phyloP scores from a whole-genome alignment of 2,797 vertebrate genomes.

The Mastacembelus armatus region DNA sequence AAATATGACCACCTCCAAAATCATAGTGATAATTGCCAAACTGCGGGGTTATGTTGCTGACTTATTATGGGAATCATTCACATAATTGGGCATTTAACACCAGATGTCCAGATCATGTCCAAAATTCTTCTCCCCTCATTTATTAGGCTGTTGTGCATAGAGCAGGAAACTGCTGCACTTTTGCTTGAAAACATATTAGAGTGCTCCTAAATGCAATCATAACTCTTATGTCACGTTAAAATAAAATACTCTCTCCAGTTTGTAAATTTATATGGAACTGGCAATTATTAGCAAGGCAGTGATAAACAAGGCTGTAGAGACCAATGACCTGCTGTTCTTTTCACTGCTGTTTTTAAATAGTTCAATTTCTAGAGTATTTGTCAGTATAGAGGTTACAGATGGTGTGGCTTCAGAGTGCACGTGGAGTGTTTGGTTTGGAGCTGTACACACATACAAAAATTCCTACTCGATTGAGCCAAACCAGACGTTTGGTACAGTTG shows the following conservation, averaged over 20 bases:
- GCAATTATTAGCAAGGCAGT: conserved; percentile 1
- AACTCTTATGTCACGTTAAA: background rate
- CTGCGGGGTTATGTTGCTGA: conserved; percentile 1
- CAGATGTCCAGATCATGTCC: conserved; percentile 42
- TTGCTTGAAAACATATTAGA: background rate
- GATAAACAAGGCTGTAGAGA: conserved; percentile 2
- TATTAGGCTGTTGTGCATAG: background rate
- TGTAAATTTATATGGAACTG: background rate
- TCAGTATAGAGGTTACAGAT: background rate
- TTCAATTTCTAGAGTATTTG: background rate
- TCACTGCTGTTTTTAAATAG: conserved; percentile 10
- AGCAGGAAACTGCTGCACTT: background rate
- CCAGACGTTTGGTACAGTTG: background rate
- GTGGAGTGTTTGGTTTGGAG: background rate
- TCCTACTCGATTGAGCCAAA: background rate
- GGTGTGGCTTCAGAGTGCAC: background rate
- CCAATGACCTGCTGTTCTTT: background rate
- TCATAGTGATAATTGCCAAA: conserved; percentile 28
- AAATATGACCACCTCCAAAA: conserved; percentile 23
- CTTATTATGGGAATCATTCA: conserved; percentile 31
- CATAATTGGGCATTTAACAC: conserved; percentile 33
- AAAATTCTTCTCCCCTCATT: conserved; percentile 6
- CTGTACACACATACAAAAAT: background rate
- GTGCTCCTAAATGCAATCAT: background rate
- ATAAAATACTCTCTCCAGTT: background rate